Base-by-base conservation (phyloP, 2,888 invertebrate species). In the Sicus ferrugineus region DNA sequence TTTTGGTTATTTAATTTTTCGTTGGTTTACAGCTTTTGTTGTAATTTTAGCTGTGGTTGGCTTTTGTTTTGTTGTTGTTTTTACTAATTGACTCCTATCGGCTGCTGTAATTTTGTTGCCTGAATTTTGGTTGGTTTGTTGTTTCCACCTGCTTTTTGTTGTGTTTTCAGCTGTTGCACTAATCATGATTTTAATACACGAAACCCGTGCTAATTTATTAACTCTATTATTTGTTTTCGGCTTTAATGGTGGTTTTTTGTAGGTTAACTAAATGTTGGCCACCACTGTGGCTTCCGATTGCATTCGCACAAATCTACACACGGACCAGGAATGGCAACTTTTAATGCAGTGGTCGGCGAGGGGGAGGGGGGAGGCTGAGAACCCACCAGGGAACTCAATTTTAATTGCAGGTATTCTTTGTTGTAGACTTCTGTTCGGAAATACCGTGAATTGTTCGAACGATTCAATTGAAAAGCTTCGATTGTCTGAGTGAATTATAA, bases 61-160 rank as follows among this genome's bases (percentile, higher is more conserved):
- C 23, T 6, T 48, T 52, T n/a, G 23, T 52, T n/a, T 21, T 52
- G 11, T 19, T 52, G 50, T 11, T 23, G 50, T 19, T 2, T 54
- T 54, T 9, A 26, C 54, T 54, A 54, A 54, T 54, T 54, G 16
- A 54, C 54, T 54, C 23, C 28, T 54, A 54, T 54, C 28, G 54
- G 16, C 26, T 3, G 3, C 54, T 3, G 54, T 28, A 54, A 26
- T 14, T 26, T 54, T 23, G 26, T 54, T 54, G 28, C 16, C 16
- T 2, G 14, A 9, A 16, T n/a, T 3, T 3, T 46, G 3, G 46
- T n/a, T n/a, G n/a, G n/a, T n/a, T n/a, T n/a, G n/a, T n/a, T n/a
- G n/a, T n/a, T n/a, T n/a, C n/a, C n/a, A n/a, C n/a, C n/a, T n/a
- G n/a, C n/a, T n/a, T n/a, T n/a, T 46, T 46, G 46, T 46, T 46